Evolutionary conservation across 2,797 vertebrate genomes (phyloP), one percentile per base, ranked within the genome.

Genomic region (Sebastes wilsoni): DNA sequence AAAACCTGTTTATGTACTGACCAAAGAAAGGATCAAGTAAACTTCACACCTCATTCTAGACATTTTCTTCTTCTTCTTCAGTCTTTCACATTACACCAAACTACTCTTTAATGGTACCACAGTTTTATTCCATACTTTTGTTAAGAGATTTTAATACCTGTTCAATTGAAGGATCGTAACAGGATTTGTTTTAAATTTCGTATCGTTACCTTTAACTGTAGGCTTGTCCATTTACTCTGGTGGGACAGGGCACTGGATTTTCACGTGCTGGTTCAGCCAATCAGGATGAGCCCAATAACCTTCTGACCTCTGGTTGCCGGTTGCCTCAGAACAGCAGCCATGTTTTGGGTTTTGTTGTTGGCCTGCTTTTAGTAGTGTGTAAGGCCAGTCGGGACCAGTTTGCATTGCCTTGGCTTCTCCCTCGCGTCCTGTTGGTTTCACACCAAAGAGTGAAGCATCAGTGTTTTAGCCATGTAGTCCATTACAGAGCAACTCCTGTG

Each of bases 1-100:
- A 72, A 84, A 86, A 77, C 62, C 59, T 78, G 81, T 87, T 88
- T 79, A 85, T 80, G 75, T 77, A 54, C 71, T 28, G 69, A 87
- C 61, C 25, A 46, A 82, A 81, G 55, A 61, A 38, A 52, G 65
- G 74, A 82, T 36, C 74, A 82, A 88, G 25, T 75, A 54, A 82
- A 68, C 70, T 65, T 38, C 52, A 11, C 69, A 58, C 66, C 77
- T 86, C 46, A 91, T 66, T 87, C 77, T 75, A 66, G 52, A 36
- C 58, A 70, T 91, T 88, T 84, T 83, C 66, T 65, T 67, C 60
- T 71, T 67, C 42, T 69, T 67, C 42, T 46, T 46, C 27, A 20
- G 13, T 54, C 49, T 79, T 58, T 75, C 10, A 72, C 32, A 20
- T 14, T 36, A 71, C 5, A 23, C 23, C 20, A 52, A 73, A 79